Base-by-base conservation (phyloP, 2,113 vertebrate genomes). In the Myiopsitta monachus region DNA sequence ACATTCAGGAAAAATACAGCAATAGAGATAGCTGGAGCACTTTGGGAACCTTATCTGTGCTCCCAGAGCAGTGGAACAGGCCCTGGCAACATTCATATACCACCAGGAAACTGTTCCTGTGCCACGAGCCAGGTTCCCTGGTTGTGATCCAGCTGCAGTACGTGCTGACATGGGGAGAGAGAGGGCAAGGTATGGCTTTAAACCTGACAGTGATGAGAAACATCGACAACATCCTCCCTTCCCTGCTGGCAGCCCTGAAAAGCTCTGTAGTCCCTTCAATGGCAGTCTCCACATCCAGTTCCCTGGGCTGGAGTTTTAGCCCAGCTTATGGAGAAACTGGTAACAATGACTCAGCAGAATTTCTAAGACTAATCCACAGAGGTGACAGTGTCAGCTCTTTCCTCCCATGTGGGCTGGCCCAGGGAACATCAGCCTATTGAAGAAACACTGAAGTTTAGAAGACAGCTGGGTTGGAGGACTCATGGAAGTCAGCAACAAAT, bases 251-350 rank as follows among this genome's bases (percentile, higher is more conserved):
- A 90, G 86, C 76, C 69, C 76, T 18, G 39, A 52, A 79, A 88
- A 49, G 87, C 70, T 90, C 82, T 1, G 0, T 94, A 95, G 94
- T 95, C 75, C 68, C 78, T 72, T 92, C 87, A 90, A 92, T 72
- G 64, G 67, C 85, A 94, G 84, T 4, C 38, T 41, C 72, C 87
- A 49, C 52, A 78, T 26, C 44, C 85, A 91, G 31, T 43, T 88
- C 44, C 49, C 76, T 4, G 4, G 63, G 46, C 52, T 88, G 74
- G 57, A 89, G 62, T 92, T 95, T 89, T 51, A 91, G 73, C 68
- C 15, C 73, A 95, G 95, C 90, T 97, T 95, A 97, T 2, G 33
- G 66, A 44, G 41, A 90, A 94, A 77, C 77, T 44, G n/a, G 80
- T 36, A 87, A 78, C 47, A 69, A 72, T 0, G 1, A 67, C 94